phyloP scores from a whole-genome alignment of 2,113 vertebrate species.

The Cebus imitator region DNA sequence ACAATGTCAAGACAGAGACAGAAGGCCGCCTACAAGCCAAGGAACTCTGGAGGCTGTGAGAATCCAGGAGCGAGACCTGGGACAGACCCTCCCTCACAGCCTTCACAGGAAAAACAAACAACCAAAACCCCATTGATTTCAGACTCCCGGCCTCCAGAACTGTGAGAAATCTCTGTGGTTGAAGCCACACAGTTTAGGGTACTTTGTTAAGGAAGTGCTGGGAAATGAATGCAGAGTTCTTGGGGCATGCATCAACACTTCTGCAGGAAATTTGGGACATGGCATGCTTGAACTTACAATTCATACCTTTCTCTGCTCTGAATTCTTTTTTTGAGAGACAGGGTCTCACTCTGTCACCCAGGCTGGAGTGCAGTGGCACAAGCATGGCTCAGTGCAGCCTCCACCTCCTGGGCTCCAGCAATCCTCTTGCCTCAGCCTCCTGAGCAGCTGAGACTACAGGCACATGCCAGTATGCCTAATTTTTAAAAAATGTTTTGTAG shows the following conservation, averaged over 20 bases:
- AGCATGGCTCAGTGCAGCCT: too few relatives aligned
- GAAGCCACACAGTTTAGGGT: background rate
- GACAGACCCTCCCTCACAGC: background rate
- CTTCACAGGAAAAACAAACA: background rate
- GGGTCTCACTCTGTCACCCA: too few relatives aligned
- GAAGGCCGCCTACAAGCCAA: background rate
- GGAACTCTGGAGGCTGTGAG: background rate
- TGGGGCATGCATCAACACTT: fast-evolving
- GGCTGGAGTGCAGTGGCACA: too few relatives aligned
- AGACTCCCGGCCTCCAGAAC: background rate
- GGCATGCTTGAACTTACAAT: too few relatives aligned
- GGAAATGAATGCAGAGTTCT: background rate
- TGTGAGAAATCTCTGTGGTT: background rate
- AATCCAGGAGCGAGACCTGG: background rate
- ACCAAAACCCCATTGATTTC: background rate
- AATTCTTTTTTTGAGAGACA: too few relatives aligned
- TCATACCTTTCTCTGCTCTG: background rate
- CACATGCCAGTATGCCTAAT: too few relatives aligned
- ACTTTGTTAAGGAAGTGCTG: background rate
- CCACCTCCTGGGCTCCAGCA: too few relatives aligned
- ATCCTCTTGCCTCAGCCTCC: too few relatives aligned
- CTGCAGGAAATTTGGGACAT: background rate
- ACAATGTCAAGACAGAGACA: background rate
- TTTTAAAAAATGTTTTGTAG: too few relatives aligned
- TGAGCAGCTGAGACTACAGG: too few relatives aligned